Percentiles rank a stretch among this genome's conserved stretches.
Conservation (phyloP, 2,797 vertebrate species). For the Acropternis orthonyx region DNA sequence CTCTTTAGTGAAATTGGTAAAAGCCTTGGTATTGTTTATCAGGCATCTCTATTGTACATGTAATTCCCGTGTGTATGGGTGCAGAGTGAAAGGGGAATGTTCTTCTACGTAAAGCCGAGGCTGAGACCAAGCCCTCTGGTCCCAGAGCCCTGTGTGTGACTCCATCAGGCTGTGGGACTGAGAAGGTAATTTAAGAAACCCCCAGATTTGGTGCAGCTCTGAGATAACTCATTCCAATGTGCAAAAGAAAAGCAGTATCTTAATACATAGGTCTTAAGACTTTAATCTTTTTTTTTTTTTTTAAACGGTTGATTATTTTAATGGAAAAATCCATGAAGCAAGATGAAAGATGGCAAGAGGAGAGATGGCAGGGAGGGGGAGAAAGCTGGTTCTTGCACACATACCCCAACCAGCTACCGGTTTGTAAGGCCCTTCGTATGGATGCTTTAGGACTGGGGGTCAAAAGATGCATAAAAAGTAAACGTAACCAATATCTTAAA, state of each 20-base stretch:
- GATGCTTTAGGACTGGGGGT: not conserved
- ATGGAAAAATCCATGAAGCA: not conserved
- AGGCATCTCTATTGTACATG: not conserved
- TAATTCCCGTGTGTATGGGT: not conserved
- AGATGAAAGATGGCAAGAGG: not conserved
- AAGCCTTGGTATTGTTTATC: not conserved
- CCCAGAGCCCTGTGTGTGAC: fast-evolving
- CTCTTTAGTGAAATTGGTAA: not conserved
- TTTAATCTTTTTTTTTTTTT: not conserved
- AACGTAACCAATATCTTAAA: not conserved
- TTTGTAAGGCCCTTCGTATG: not conserved
- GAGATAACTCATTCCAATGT: not conserved
- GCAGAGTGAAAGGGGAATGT: not conserved
- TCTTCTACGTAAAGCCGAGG: not conserved
- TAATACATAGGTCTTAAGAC: not conserved
- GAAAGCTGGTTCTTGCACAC: not conserved
- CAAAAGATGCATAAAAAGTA: not conserved
- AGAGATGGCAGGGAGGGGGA: not conserved
- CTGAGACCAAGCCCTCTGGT: not conserved
- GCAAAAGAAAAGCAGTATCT: not conserved
- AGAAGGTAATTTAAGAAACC: not conserved
- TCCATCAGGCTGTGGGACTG: not conserved
- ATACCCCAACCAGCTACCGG: not conserved
- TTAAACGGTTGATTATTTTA: not conserved
- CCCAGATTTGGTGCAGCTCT: not conserved